These are phyloP conservation scores for Osmerus eperlanus DNA, from an alignment of 2,113 vertebrate genomes.

Conservation along the genomic window DNA sequence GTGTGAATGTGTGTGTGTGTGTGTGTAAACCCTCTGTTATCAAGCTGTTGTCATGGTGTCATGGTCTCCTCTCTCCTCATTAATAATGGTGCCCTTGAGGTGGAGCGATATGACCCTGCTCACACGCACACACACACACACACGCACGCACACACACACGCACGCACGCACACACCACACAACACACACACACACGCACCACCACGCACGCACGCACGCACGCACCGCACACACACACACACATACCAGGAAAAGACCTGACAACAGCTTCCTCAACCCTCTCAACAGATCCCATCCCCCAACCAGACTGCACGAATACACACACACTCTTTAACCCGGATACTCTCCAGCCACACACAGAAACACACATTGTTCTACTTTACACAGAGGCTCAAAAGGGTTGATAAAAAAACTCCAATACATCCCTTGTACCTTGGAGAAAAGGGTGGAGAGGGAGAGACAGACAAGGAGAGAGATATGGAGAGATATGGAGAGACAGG, in stretches of 20 bases:
- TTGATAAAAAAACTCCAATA: background rate
- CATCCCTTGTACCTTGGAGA: background rate
- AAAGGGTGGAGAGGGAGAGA: too few relatives aligned
- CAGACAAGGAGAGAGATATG: background rate
- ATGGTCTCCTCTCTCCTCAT: constrained; percentile 72
- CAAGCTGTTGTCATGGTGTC: constrained; percentile 66
- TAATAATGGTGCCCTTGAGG: constrained; percentile 69
- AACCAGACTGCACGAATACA: constrained; percentile 2
- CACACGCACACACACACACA: too few relatives aligned
- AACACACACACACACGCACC: constrained; percentile 21
- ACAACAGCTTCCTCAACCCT: constrained; percentile 48
- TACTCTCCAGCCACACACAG: constrained; percentile 5
- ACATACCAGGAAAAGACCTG: constrained; percentile 39
- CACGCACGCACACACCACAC: constrained; percentile 17
- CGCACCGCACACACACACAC: constrained; percentile 13
- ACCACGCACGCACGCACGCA: constrained; percentile 23
- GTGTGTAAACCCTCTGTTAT: constrained; percentile 48
- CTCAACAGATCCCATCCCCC: constrained; percentile 43
- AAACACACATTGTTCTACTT: constrained; percentile 30
- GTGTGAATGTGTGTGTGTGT: constrained; percentile 3
- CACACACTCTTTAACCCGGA: constrained; percentile 15
- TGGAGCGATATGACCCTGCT: constrained; percentile 62
- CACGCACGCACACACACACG: constrained; percentile 8
- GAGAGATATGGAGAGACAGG: background rate
- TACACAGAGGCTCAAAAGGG: constrained; percentile 21